Conservation (phyloP, 2,888 invertebrate genomes). For the Synanthedon myopaeformis region DNA sequence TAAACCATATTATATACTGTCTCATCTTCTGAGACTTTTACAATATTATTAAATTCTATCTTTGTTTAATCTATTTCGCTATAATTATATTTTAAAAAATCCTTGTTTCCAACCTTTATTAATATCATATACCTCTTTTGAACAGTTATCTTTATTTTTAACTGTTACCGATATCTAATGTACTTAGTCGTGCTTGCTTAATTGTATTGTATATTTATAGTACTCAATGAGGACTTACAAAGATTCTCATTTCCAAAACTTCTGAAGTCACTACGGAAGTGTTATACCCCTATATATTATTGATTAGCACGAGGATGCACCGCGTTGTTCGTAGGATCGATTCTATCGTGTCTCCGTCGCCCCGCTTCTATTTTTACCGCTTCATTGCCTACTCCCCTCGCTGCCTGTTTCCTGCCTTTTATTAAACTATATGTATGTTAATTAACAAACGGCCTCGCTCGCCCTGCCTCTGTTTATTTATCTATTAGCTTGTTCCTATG, state of each 20-base stretch:
- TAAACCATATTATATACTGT: too few species aligned
- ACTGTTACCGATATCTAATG: too few species aligned
- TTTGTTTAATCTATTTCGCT: too few species aligned
- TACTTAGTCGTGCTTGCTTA: too few species aligned
- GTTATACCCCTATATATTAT: slow-evolving; percentile 35
- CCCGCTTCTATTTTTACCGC: slow-evolving; percentile 69
- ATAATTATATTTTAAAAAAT: too few species aligned
- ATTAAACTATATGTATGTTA: slow-evolving; percentile 70
- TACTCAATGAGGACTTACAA: too few species aligned
- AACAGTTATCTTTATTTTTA: too few species aligned
- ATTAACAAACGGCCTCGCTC: slow-evolving; percentile 61
- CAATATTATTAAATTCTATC: too few species aligned
- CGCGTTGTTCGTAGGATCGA: slow-evolving; percentile 57
- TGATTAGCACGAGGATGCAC: slow-evolving; percentile 47
- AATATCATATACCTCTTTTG: too few species aligned
- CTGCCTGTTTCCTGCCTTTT: slow-evolving; percentile 66
- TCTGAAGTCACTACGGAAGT: slow-evolving; percentile 11
- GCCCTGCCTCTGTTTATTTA: slow-evolving; percentile 52
- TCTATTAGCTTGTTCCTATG: slow-evolving; percentile 47
- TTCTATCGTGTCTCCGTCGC: slow-evolving; percentile 51
- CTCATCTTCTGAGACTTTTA: too few species aligned
- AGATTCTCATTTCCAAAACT: slow-evolving; percentile 1
- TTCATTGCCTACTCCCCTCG: slow-evolving; percentile 68
- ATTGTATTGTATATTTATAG: too few species aligned
- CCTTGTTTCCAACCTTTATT: too few species aligned